phyloP scores from a whole-genome alignment of 2,797 vertebrate species.

The Oreonectes daqikongensis region DNA sequence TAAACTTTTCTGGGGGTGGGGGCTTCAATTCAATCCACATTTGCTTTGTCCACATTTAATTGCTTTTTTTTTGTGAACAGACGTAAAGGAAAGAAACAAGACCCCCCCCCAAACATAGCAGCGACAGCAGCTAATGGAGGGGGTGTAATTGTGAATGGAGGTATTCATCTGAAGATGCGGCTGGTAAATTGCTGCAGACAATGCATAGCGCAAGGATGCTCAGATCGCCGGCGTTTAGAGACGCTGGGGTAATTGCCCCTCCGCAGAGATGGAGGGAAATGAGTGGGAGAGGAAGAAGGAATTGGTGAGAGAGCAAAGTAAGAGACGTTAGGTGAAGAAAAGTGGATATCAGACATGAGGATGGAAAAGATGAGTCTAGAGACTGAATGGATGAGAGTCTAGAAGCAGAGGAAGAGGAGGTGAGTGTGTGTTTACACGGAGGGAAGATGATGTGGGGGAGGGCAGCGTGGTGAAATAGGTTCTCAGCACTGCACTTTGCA shows the following conservation, averaged over 20 bases:
- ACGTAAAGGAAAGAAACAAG: constrained; percentile 47
- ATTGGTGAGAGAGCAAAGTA: constrained; percentile 25
- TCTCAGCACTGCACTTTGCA: constrained; percentile 28
- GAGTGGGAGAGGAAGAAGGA: constrained; percentile 54
- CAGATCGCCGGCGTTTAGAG: constrained; percentile 73
- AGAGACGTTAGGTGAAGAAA: constrained; percentile 29
- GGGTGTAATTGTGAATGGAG: constrained; percentile 78
- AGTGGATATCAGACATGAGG: constrained; percentile 33
- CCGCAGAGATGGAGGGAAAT: constrained; percentile 63
- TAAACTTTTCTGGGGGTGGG: constrained; percentile 62
- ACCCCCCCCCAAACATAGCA: constrained; percentile 38
- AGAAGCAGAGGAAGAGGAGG: constrained; percentile 53
- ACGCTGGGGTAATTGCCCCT: constrained; percentile 73
- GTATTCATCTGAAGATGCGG: constrained; percentile 76
- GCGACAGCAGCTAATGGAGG: constrained; percentile 73
- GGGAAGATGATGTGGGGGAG: constrained; percentile 43
- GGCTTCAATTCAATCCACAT: constrained; percentile 65
- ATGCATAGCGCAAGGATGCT: constrained; percentile 69
- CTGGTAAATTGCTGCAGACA: constrained; percentile 73
- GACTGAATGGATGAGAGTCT: constrained; percentile 51
- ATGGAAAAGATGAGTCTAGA: constrained; percentile 43
- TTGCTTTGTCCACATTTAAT: constrained; percentile 78
- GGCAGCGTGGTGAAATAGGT: constrained; percentile 25
- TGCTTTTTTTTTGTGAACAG: constrained; percentile 56
- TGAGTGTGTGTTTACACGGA: constrained; percentile 33